These are phyloP conservation scores for Operophtera brumata DNA, from an alignment of 2,888 invertebrate genomes.

Conservation along the genomic window DNA sequence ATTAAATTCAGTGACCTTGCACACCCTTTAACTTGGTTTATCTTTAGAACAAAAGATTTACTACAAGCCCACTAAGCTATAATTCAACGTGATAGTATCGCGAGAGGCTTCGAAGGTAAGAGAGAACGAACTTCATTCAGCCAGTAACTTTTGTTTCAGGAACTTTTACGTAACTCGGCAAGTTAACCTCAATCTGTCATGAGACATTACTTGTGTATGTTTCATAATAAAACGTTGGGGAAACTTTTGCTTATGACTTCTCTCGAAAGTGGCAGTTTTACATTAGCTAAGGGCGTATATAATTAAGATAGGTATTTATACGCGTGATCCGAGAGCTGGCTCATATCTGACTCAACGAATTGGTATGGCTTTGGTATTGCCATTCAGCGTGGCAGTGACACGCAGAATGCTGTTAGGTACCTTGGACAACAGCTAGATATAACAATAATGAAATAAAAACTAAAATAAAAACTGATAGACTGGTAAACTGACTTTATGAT, in stretches of 20 bases:
- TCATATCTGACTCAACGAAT: too few relatives aligned
- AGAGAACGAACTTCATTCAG: not conserved
- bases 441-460: too few relatives aligned
- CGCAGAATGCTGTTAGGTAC: too few relatives aligned
- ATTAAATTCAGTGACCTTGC: slow-evolving; percentile 17
- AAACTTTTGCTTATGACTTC: not conserved
- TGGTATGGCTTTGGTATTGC: too few relatives aligned
- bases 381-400: too few relatives aligned
- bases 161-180: slow-evolving; percentile 8
- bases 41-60: not conserved
- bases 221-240: too few relatives aligned
- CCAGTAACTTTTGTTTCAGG: slow-evolving; percentile 16
- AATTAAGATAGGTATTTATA: not conserved
- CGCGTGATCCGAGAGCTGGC: too few relatives aligned
- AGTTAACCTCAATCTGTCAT: slow-evolving; percentile 14
- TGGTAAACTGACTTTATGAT: too few relatives aligned
- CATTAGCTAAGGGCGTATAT: not conserved
- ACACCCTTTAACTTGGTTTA: slow-evolving; percentile 9
- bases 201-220: slow-evolving; percentile 3
- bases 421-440: too few relatives aligned
- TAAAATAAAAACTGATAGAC: too few relatives aligned
- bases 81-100: not conserved
- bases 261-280: not conserved
- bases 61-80: not conserved
- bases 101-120: not conserved